Conservation (phyloP, 2,113 vertebrate genomes). For the Aegotheles bennettii region DNA sequence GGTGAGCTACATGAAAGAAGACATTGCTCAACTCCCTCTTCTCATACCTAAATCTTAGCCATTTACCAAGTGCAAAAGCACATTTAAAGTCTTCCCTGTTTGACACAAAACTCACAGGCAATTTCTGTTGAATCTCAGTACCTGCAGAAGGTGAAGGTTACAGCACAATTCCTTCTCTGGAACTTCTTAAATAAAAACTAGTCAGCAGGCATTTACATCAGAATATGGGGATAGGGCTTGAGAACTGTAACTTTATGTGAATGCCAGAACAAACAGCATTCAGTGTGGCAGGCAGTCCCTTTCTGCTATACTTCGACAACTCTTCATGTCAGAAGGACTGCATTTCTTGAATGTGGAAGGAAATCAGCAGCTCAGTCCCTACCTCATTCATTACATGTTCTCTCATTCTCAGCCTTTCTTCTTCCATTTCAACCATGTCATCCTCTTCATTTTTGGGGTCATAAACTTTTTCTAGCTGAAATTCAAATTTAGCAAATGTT, state of each 20-base stretch:
- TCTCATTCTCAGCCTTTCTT: conserved; percentile 94
- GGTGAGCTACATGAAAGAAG: neutral
- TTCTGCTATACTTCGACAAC: neutral
- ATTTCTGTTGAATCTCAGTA: neutral
- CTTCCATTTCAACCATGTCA: conserved; percentile 99
- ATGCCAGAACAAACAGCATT: neutral
- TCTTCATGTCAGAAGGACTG: neutral
- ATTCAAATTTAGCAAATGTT: conserved; percentile 21
- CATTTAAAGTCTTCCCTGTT: neutral
- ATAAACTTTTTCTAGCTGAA: conserved; percentile 94
- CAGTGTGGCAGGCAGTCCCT: neutral
- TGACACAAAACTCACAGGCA: neutral
- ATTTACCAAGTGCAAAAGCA: neutral
- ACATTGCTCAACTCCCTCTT: neutral
- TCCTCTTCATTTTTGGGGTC: conserved; percentile 96
- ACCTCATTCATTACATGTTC: conserved; percentile 99
- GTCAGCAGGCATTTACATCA: neutral
- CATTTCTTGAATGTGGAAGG: neutral
- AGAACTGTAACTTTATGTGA: neutral
- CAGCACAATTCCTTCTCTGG: neutral
- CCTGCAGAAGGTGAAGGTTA: neutral
- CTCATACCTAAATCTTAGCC: neutral
- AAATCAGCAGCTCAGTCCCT: neutral
- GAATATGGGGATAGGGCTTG: neutral
- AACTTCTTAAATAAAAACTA: neutral